Evolutionary conservation across 2,888 invertebrate genomes (phyloP).

Genomic region (Stegana nigrithorax): DNA sequence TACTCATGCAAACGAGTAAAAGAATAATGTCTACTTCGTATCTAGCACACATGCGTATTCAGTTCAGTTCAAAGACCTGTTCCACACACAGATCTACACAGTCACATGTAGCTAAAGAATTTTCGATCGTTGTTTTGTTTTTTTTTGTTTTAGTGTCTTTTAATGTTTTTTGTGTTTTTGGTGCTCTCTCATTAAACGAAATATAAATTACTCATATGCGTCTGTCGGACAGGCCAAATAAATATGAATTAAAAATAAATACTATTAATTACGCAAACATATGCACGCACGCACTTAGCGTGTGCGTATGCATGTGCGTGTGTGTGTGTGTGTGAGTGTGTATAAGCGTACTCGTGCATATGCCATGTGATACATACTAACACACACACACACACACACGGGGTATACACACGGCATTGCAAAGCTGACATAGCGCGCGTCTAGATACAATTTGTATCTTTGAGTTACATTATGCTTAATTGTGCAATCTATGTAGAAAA

Average conservation of each 20-base stretch:
- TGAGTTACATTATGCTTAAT: background rate
- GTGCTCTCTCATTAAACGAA: background rate
- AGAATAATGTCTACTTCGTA: background rate
- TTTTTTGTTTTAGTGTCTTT: background rate
- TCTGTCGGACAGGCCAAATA: background rate
- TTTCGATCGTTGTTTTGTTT: no score
- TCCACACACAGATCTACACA: background rate
- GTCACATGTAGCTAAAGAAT: background rate
- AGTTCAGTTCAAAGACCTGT: conserved; percentile 4
- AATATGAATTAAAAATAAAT: conserved; percentile 22
- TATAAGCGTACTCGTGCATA: no score
- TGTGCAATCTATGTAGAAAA: background rate
- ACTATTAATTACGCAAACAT: conserved; percentile 18
- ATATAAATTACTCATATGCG: conserved; percentile 1
- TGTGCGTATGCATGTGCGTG: no score
- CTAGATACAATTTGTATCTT: background rate
- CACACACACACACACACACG: background rate
- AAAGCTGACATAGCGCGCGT: background rate
- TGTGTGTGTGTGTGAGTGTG: no score
- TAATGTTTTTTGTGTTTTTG: background rate
- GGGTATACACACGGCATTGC: background rate
- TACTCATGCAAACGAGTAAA: no score
- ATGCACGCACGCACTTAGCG: background rate
- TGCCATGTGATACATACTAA: no score
- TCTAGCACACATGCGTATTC: background rate